phyloP scores from a whole-genome alignment of 2,113 vertebrate species.

The Odontophorus gujanensis region DNA sequence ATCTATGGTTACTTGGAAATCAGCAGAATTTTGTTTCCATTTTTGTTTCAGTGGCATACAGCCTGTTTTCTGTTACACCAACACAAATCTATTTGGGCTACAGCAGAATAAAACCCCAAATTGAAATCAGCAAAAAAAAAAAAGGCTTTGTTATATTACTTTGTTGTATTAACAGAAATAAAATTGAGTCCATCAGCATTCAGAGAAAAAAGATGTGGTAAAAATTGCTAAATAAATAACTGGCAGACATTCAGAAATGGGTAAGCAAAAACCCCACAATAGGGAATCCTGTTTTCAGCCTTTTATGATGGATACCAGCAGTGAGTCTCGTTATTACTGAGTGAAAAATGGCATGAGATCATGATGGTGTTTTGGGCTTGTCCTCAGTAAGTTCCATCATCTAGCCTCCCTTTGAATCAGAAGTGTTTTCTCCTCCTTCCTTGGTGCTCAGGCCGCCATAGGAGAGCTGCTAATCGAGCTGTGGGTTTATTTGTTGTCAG shows the following conservation, averaged over 20 bases:
- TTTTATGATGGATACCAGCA: not conserved
- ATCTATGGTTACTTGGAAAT: slow-evolving; percentile 31
- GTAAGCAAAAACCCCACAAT: not conserved
- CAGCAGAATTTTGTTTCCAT: slow-evolving; percentile 22
- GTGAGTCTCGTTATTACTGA: not conserved
- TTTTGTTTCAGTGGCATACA: slow-evolving; percentile 18
- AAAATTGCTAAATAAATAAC: not conserved
- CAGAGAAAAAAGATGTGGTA: not conserved
- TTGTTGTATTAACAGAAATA: not conserved
- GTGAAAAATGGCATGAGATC: not conserved
- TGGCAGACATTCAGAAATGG: not conserved
- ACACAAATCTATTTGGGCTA: not conserved
- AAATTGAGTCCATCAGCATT: rapidly evolving
- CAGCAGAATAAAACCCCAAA: not conserved
- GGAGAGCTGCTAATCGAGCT: not conserved
- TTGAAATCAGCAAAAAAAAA: not conserved
- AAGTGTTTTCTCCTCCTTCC: not conserved
- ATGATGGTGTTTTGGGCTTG: not conserved
- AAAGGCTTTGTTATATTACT: not conserved
- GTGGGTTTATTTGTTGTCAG: not conserved
- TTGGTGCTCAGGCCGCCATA: not conserved
- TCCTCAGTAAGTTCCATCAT: not conserved
- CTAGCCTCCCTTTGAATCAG: not conserved
- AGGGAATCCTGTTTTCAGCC: not conserved
- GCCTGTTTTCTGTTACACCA: slow-evolving; percentile 2